Conservation (phyloP, 2,888 invertebrate species). For the Drosophila fulvimacula region DNA sequence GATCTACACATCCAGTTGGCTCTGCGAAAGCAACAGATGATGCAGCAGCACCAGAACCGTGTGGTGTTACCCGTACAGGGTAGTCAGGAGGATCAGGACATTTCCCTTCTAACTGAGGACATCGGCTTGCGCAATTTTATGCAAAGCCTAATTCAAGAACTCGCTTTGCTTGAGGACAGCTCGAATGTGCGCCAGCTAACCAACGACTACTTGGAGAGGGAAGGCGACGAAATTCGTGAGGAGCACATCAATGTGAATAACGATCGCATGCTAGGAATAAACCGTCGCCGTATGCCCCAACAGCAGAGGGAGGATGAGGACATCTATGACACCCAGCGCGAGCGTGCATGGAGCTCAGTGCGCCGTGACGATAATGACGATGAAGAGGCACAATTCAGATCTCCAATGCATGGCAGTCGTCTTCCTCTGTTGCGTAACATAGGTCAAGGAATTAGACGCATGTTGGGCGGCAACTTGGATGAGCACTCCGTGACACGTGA, state of each 20-base stretch:
- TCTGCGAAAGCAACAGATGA: conserved; percentile 31
- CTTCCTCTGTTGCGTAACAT: conserved; percentile 44
- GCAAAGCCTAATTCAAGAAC: conserved; percentile 64
- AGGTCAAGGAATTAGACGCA: conserved; percentile 22
- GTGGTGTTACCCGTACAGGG: conserved; percentile 52
- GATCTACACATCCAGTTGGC: conserved; percentile 66
- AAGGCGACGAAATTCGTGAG: not conserved
- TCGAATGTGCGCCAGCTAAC: conserved; percentile 3
- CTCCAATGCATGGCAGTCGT: conserved; percentile 19
- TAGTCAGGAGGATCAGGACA: conserved; percentile 18
- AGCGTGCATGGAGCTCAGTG: conserved; percentile 21
- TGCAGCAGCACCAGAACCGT: conserved; percentile 24
- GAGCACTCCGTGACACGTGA: not conserved
- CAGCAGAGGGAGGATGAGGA: conserved; percentile 14
- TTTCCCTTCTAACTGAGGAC: conserved; percentile 69
- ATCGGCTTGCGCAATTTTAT: conserved; percentile 70
- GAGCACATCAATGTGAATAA: not conserved
- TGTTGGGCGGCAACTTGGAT: not conserved
- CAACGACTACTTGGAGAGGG: not conserved
- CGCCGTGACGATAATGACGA: conserved; percentile 20
- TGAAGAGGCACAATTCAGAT: not conserved
- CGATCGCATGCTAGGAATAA: conserved; percentile 29
- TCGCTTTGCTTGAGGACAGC: conserved; percentile 48
- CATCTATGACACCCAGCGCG: conserved; percentile 9
- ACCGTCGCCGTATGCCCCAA: conserved; percentile 34